Conservation (phyloP, 23 tunicate genomes). For the Halocynthia aurantium region DNA sequence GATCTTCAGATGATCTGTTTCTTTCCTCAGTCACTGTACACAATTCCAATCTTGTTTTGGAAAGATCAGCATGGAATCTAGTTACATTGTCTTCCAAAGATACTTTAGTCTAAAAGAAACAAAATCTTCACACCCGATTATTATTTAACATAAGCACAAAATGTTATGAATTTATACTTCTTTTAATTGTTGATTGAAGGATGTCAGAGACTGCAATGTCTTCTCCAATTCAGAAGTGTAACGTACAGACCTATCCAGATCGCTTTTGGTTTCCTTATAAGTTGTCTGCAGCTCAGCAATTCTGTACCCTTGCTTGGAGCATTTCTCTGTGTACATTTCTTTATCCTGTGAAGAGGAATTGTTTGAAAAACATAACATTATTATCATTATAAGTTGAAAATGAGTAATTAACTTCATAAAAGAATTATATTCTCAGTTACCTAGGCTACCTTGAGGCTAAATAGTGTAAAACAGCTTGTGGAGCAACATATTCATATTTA, state of each 20-base stretch:
- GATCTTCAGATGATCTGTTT: conserved; percentile 12
- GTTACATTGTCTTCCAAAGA: conserved; percentile 62
- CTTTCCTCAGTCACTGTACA: conserved; percentile 52
- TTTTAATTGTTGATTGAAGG: conserved; percentile 56
- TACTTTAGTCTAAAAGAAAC: conserved; percentile 56
- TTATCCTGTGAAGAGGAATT: conserved; percentile 28
- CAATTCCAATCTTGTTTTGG: conserved; percentile 53
- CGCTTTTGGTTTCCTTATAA: conserved; percentile 40
- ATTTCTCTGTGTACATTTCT: conserved; percentile 43
- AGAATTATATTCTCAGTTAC: too few species aligned
- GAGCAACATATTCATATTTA: not conserved
- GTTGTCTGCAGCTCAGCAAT: conserved; percentile 44
- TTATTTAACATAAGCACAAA: too few species aligned
- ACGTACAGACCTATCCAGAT: conserved; percentile 43
- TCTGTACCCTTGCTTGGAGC: conserved; percentile 39
- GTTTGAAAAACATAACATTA: not conserved
- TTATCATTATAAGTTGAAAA: too few species aligned
- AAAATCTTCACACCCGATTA: not conserved
- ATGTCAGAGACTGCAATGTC: conserved; percentile 59
- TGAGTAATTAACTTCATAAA: too few species aligned
- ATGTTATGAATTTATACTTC: conserved; percentile 6
- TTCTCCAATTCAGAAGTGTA: conserved; percentile 70
- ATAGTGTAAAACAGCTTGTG: too few species aligned
- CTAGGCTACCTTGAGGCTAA: too few species aligned
- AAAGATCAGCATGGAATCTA: conserved; percentile 59